Percentiles rank a stretch among this genome's conserved stretches.
Conservation (phyloP, 1,140 invertebrate species). For the Holcopasites calliopsidis region DNA sequence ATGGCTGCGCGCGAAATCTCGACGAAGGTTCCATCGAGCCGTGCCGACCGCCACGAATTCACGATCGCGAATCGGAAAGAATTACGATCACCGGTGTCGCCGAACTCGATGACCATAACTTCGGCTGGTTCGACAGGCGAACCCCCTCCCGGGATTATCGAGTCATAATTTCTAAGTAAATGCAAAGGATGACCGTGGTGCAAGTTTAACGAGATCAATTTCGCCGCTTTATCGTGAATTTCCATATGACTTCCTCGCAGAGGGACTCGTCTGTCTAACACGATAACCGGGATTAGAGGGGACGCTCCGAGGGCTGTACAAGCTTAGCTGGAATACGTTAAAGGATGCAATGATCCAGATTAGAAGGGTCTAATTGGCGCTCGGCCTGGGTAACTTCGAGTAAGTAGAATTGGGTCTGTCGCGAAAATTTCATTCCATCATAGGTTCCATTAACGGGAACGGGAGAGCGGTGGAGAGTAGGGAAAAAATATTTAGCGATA, state of each 20-base stretch:
- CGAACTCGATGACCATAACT: not conserved
- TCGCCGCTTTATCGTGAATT: slow-evolving; percentile 35
- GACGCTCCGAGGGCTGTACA: slow-evolving; percentile 38
- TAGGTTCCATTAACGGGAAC: no score
- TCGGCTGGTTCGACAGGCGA: not conserved
- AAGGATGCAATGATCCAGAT: slow-evolving; percentile 39
- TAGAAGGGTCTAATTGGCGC: slow-evolving; percentile 50
- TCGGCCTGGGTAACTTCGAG: not conserved
- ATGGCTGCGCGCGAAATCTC: not conserved
- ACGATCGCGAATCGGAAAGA: not conserved
- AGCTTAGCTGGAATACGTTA: slow-evolving; percentile 28
- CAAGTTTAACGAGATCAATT: slow-evolving; percentile 52
- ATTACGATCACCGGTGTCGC: not conserved
- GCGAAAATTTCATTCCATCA: not conserved
- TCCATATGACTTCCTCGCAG: slow-evolving; percentile 41
- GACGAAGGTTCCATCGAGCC: not conserved
- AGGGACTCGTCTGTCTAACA: slow-evolving; percentile 31
- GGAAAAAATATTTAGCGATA: not conserved
- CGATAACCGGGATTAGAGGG: slow-evolving; percentile 52
- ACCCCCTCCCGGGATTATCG: not conserved
- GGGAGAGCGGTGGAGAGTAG: no score
- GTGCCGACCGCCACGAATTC: not conserved
- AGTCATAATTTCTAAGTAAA: no score
- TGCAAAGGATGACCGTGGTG: slow-evolving; percentile 9
- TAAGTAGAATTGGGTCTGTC: not conserved